phyloP scores from a whole-genome alignment of 2,888 invertebrate species.

The Lasioglossum calceatum region DNA sequence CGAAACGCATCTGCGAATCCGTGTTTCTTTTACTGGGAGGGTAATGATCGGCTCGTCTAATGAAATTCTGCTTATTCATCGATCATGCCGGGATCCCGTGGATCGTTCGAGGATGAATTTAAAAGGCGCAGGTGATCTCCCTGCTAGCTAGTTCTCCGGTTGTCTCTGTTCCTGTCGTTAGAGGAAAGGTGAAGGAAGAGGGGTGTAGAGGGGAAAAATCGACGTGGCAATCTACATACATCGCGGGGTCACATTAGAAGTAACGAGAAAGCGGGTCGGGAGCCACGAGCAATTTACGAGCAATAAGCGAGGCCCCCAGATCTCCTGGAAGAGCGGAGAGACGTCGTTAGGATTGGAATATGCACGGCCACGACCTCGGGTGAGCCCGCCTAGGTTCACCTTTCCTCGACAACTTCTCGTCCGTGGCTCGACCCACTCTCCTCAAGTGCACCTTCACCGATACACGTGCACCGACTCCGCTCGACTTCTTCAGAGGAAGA shows the following conservation, averaged over 20 bases:
- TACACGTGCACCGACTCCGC: slow-evolving; percentile 54
- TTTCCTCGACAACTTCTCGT: slow-evolving; percentile 72
- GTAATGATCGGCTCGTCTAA: slow-evolving; percentile 28
- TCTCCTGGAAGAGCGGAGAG: slow-evolving; percentile 72
- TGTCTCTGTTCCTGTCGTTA: slow-evolving; percentile 1
- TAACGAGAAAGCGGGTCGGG: slow-evolving; percentile 80
- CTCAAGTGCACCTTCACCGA: slow-evolving; percentile 74
- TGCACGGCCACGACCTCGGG: slow-evolving; percentile 81
- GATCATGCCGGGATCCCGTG: slow-evolving; percentile 21
- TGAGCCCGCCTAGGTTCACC: slow-evolving; percentile 76
- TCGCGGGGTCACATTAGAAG: slow-evolving; percentile 70
- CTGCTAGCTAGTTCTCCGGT: slow-evolving; percentile 14
- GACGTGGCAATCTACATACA: slow-evolving; percentile 69
- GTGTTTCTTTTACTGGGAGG: background rate
- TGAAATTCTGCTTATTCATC: slow-evolving; percentile 42
- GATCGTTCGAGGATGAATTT: slow-evolving; percentile 51
- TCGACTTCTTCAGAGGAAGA: slow-evolving; percentile 63
- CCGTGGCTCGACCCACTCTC: slow-evolving; percentile 73
- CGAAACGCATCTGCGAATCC: background rate
- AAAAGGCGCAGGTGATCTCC: slow-evolving; percentile 59
- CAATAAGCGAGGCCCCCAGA: slow-evolving; percentile 77
- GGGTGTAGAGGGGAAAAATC: slow-evolving; percentile 15
- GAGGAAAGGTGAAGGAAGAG: background rate
- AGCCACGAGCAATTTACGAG: slow-evolving; percentile 81
- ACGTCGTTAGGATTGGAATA: slow-evolving; percentile 81